Evolutionary conservation across 2,888 invertebrate genomes (phyloP), one percentile per base, ranked within the genome.

Genomic region (Pheosia gnoma): DNA sequence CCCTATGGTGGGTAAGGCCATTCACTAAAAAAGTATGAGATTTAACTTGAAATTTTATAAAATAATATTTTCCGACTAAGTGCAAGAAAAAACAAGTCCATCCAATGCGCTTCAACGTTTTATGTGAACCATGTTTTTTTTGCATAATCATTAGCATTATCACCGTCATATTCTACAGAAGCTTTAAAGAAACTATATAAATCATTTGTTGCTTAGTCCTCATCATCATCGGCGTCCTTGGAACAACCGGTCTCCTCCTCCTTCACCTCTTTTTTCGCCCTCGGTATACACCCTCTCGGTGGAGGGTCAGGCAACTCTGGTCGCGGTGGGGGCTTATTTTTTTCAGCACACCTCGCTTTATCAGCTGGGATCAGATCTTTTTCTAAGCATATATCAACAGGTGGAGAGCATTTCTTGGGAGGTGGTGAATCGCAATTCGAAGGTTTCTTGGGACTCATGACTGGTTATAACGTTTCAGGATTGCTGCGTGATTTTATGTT

Each of bases 261-360:
- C 6, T 13, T 5, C 39, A 36, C 45, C 11, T 25, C 57, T 45
- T 43, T 25, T 8, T 57, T 57, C 9, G 43, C 25, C 10, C 36
- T 57, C 8, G 57, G 57, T 57, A 57, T 57, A 36, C 57, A 57
- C 4, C 36, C 36, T 11, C 45, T 57, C 2, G 13, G 43, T 2
- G 41, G 43, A 11, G 57, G 57, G 10, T 43, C 59, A 0, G 63
- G 47, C 0, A 49, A 13, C 6, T 60, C 56, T 4, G 56, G 10
- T 43, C 56, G 68, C 25, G 59, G 53, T 0, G 41, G 59, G 6
- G 43, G 56, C n/a, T 37, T 58, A 1, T 62, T 57, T 7, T 66
- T 75, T 39, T 73, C 68, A 2, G 67, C 58, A 45, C 68, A 64
- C n/a, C 53, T 56, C 3, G 68, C 58, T 6, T 71, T 73, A 13